Base-by-base conservation (phyloP, 2,888 invertebrate species). In the Eulithis testata region DNA sequence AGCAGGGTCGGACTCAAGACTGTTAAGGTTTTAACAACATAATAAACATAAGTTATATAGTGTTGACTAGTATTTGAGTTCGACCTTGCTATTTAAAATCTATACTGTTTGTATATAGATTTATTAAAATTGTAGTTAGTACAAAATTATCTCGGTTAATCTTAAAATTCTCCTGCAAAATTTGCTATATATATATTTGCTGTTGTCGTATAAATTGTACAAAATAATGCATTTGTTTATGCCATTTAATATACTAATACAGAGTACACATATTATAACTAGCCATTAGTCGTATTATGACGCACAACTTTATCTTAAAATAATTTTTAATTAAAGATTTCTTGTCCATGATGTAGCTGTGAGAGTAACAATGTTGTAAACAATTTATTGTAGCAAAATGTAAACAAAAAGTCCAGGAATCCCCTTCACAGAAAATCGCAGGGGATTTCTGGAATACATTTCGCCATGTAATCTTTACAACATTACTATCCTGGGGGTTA, bases 101-200 rank as follows among this genome's bases (percentile, higher is more conserved):
- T 45, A 47, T 49, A 54, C 43, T 37, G 44, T 7, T 36, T 27
- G 31, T 31, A 5, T 5, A 31, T n/a, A 51, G 45, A 50, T 76
- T 81, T 21, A 21, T 1, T 21, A 21, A 79, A 82, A 83, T 79
- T 73, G 73, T 85, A 84, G 82, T 66, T 82, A 83, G 83, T 84
- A 82, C 82, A 85, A 85, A 77, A 73, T 55, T 58, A 60, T 57
- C 11, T 51, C 43, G 31, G 40, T 64, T 58, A 47, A 50, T 60
- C 11, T 61, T 64, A 44, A 59, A 31, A 31, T 31, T 6, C 31
- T 4, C 31, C 40, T 6, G 37, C 40, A 9, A 40, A 7, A 7
- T 1, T 8, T 40, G 8, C 9, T 40, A 40, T 40, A 40, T 21
- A 9, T 9, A 40, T 40, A 40, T 40, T 40, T 40, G 40, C 36